These are phyloP conservation scores for Agriotes lineatus DNA, from an alignment of 2,888 invertebrate species.

Conservation along the genomic window DNA sequence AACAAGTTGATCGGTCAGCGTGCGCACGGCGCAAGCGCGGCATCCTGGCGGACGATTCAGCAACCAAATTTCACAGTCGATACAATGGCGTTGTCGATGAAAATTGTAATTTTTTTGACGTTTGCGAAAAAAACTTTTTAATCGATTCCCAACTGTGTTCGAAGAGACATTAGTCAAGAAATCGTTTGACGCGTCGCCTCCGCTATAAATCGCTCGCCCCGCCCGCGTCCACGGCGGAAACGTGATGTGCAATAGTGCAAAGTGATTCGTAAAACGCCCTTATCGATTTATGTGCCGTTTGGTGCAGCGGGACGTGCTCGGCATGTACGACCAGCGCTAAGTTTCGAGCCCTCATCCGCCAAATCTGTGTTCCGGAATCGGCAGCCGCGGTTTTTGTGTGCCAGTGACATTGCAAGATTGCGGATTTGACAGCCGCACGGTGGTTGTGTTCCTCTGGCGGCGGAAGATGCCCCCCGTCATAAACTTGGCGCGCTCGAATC, in stretches of 20 bases:
- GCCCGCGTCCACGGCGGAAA: constrained; percentile 5
- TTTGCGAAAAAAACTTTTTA: constrained; percentile 40
- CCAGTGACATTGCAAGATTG: constrained; percentile 54
- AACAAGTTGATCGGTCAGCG: constrained; percentile 45
- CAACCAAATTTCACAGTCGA: constrained; percentile 64
- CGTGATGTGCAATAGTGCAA: constrained; percentile 34
- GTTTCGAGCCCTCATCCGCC: constrained; percentile 33
- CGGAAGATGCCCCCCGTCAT: constrained; percentile 37
- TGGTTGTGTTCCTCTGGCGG: constrained; percentile 42
- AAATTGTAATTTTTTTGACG: constrained; percentile 56
- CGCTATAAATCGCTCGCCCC: constrained; percentile 1
- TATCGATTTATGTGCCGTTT: constrained; percentile 65
- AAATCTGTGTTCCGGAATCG: constrained; percentile 33
- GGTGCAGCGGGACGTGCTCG: constrained; percentile 61
- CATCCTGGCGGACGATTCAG: constrained; percentile 59
- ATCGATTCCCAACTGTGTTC: constrained; percentile 28
- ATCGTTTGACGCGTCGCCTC: not conserved
- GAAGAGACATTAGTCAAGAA: constrained; percentile 4
- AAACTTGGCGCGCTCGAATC: not conserved
- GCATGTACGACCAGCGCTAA: constrained; percentile 52
- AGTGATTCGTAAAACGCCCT: constrained; percentile 61
- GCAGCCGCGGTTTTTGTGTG: constrained; percentile 21
- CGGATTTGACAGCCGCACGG: constrained; percentile 51
- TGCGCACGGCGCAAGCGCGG: constrained; percentile 51
- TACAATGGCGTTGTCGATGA: constrained; percentile 66